Base-by-base conservation (phyloP, 2,113 vertebrate genomes). In the Tetrax tetrax region DNA sequence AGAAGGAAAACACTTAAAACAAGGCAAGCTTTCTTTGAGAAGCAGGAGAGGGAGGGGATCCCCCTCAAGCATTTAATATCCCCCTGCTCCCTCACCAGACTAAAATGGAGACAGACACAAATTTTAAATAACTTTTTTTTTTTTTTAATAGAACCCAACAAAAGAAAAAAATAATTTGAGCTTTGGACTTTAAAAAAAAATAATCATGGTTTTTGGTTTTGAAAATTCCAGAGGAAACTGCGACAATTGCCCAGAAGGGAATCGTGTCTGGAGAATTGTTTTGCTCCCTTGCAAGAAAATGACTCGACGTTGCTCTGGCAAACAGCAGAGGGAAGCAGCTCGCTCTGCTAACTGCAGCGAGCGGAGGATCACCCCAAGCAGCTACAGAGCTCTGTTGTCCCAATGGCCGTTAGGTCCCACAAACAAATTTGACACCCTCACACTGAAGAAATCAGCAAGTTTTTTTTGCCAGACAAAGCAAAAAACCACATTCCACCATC, bases 11-110 rank as follows among this genome's bases (percentile, higher is more conserved):
- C 24, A 64, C 37, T 91, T 81, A 35, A 85, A 83, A 92, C 93
- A 95, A 95, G 57, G 77, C 60, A 71, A 74, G 81, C 75, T 90
- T 96, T 91, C 93, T 97, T 63, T 66, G 69, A 31, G 56, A 86
- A 83, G 59, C 24, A 57, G n/a, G 27, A 47, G 47, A 66, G 70
- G 68, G 57, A 16, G 4, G n/a, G 69, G 89, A 68, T 63, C 43
- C 72, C 90, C 78, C 78, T 78, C 61, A 51, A 90, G 79, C 68
- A 70, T 74, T 69, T 74, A 86, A 84, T 88, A 92, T 41, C 17
- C 54, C 25, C 16, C 38, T 76, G 29, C 50, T 90, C 53, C 82
- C 66, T 83, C 85, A 57, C 29, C 35, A 93, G 57, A 76, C 63
- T 65, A 31, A 63, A 86, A 75, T 68, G 22, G 60, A 81, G 53